Evolutionary conservation across 35 echinoderm and acorn worm species (phyloP).

Genomic region (Apostichopus japonicus): DNA sequence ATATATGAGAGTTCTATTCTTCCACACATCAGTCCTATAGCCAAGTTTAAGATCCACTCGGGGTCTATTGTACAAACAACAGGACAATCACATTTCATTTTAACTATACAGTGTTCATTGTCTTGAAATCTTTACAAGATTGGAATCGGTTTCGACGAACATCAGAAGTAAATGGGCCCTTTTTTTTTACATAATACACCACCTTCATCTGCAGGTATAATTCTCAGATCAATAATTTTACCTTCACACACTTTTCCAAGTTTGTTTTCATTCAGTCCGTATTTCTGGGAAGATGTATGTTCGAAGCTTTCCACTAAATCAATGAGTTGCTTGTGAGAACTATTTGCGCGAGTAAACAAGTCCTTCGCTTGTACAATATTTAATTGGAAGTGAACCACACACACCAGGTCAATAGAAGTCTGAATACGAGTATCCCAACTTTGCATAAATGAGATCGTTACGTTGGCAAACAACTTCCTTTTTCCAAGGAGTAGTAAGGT

Average conservation of each 20-base stretch:
- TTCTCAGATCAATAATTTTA: too few relatives aligned
- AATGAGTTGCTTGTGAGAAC: slow-evolving; percentile 3
- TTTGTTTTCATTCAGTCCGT: neutral
- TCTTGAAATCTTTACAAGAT: too few relatives aligned
- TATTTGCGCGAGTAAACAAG: slow-evolving; percentile 7
- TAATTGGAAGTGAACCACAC: neutral
- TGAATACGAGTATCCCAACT: neutral
- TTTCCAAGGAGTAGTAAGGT: slow-evolving; percentile 24
- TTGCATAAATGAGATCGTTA: slow-evolving; percentile 30
- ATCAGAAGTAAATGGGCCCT: too few relatives aligned
- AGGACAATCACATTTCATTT: too few relatives aligned
- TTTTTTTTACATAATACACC: too few relatives aligned
- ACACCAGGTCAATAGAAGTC: neutral
- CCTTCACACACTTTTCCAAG: neutral
- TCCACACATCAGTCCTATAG: too few relatives aligned
- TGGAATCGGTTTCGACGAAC: too few relatives aligned
- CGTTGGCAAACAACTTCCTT: slow-evolving; percentile 47
- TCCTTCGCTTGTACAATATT: neutral
- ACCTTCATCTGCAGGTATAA: too few relatives aligned
- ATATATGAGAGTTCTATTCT: too few relatives aligned
- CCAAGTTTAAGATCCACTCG: too few relatives aligned
- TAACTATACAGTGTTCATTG: too few relatives aligned
- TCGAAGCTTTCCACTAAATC: neutral
- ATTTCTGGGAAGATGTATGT: neutral
- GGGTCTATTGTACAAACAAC: too few relatives aligned